These are phyloP conservation scores for Drosophila testacea DNA, from an alignment of 2,888 invertebrate genomes.

Conservation along the genomic window DNA sequence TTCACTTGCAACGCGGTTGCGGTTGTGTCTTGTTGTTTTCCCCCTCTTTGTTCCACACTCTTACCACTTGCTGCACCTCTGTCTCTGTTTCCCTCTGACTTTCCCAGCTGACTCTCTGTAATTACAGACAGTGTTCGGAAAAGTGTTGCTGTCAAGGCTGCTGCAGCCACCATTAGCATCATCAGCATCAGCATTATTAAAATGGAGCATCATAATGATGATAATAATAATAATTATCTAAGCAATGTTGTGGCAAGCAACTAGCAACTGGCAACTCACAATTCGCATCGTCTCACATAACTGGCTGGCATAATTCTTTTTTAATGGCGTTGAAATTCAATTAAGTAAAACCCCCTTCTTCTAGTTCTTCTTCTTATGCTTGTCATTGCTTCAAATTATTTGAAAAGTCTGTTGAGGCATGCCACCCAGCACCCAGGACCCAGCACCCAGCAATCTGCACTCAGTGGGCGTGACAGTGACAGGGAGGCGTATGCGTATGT, in stretches of 20 bases:
- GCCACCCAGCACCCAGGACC: not conserved
- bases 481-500: conserved; percentile 41
- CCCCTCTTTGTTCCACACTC: not conserved
- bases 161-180: conserved; percentile 63
- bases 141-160: conserved; percentile 45
- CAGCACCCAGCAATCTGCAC: too few relatives aligned
- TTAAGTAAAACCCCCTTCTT: conserved; percentile 63
- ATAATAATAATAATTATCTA: conserved; percentile 39
- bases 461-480: conserved; percentile 11
- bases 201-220: conserved; percentile 60
- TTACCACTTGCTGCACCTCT: not conserved
- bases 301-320: conserved; percentile 63
- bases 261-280: conserved; percentile 13
- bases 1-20: conserved; percentile 21
- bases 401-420: conserved; percentile 48
- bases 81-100: not conserved
- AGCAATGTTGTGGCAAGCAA: conserved; percentile 40
- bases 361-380: conserved; percentile 31
- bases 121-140: conserved; percentile 26
- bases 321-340: conserved; percentile 77
- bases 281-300: conserved; percentile 34
- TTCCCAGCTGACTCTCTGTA: conserved; percentile 17
- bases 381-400: conserved; percentile 64
- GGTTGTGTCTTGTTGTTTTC: conserved; percentile 2
- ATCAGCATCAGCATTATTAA: conserved; percentile 52